Percentiles rank a stretch among this genome's conserved stretches.
These are phyloP conservation scores for Lasioglossum morio DNA, from an alignment of 2,888 invertebrate genomes.

Conservation along the genomic window DNA sequence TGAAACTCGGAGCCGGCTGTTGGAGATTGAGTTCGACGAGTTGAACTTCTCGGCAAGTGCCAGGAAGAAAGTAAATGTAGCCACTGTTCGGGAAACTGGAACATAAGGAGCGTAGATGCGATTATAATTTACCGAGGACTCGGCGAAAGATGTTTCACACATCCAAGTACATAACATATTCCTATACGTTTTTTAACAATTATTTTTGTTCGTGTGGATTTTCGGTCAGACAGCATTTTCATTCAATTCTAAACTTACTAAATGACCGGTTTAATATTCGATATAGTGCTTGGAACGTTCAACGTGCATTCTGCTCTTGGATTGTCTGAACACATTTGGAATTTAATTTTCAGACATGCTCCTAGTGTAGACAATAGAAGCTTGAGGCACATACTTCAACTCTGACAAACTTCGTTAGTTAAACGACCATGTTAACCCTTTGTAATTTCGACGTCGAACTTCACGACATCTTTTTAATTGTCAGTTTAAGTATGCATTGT, in stretches of 20 bases:
- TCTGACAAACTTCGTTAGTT: background rate
- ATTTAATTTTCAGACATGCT: background rate
- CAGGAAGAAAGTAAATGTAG: background rate
- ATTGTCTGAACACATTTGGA: background rate
- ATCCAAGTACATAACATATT: background rate
- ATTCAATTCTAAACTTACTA: no score
- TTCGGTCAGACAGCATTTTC: background rate
- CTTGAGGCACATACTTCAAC: background rate
- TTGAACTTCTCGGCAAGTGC: background rate
- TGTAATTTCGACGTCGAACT: background rate
- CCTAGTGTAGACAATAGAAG: background rate
- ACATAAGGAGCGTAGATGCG: background rate
- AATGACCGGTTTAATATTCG: no score
- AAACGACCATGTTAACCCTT: background rate
- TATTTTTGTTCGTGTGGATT: background rate
- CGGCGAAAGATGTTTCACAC: background rate
- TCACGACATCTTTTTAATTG: background rate
- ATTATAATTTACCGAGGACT: background rate
- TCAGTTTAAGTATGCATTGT: background rate
- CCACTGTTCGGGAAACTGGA: background rate
- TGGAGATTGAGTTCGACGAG: constrained; percentile 12
- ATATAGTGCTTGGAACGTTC: background rate
- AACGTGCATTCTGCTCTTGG: background rate
- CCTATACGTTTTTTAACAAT: background rate
- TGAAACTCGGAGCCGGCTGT: constrained; percentile 2